Evolutionary conservation across 2,797 vertebrate genomes (phyloP), one percentile per base, ranked within the genome.

Genomic region (Philypnodon macrostomus): DNA sequence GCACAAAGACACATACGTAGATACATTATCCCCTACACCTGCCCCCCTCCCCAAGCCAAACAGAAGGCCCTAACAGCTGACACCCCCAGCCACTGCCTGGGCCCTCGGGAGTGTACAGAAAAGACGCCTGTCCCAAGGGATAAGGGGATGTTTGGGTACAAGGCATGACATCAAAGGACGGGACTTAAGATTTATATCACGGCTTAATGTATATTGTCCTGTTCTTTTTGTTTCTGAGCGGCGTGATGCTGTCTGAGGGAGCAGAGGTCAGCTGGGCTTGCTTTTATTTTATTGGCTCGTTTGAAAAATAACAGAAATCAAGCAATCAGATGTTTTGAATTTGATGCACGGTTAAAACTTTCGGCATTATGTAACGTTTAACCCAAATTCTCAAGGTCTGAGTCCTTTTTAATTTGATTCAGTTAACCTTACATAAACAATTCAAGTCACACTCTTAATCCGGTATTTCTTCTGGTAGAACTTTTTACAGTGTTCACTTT

Each of bases 111-210:
- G 21, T 12, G 0, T 24, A 19, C 31, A 63, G 45, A 76, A 71
- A 77, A 50, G 61, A 68, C 1, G 41, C 42, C 44, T 49, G 21
- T 73, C 85, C 79, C 79, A 41, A 37, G 82, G 75, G 80, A 84
- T 38, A 38, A 58, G 35, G 49, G 47, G 61, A 62, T 57, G 50
- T 56, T 61, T 13, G 63, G 59, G 46, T 42, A 49, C 3, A 38
- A 66, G 56, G 33, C 24, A 49, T 37, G 34, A 32, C 63, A 58
- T 79, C 50, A 80, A 73, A 77, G 33, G 32, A 70, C 54, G 41
- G 75, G 74, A 66, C 62, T 39, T 72, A 69, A 77, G 77, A 88
- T 85, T 73, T 71, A 62, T 73, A 75, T 78, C 77, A 72, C 61
- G 47, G 35, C 39, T 8, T 21, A 7, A 24, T 38, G 38, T 71